Base-by-base conservation (phyloP, 1,140 invertebrate genomes). In the Brachionus sp. region DNA sequence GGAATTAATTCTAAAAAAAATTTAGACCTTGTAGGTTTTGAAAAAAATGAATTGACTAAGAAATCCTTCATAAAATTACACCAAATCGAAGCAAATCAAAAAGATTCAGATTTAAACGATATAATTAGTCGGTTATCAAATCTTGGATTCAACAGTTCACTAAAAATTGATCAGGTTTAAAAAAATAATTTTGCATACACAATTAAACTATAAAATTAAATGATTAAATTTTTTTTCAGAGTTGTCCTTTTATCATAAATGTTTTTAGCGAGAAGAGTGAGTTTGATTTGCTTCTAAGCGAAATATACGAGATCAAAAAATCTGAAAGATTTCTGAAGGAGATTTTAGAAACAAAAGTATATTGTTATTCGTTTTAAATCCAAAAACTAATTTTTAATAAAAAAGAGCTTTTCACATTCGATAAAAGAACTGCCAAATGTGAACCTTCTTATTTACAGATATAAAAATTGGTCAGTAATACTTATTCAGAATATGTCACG, bases 1-100 rank as follows among this genome's bases (percentile, higher is more conserved):
- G 1, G 29, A 29, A 16, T 50, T 0, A 5, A 16, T 13, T n/a
- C 16, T n/a, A 50, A 50, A 5, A 50, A n/a, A n/a, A n/a, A 50
- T 5, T n/a, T 39, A 70, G 75, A 78, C 25, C 6, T 53, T 6
- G 77, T 80, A 35, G 77, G 77, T 19, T 80, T 80, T 9, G 39
- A 62, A 35, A 80, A 62, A 66, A 66, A 80, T 42, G 77, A 80
- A 25, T 23, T 80, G 29, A 80, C 77, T 3, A 80, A 62, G 62
- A 33, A 80, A 19, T 50, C 19, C 2, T 80, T 80, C 33, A 39
- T 80, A 62, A 10, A 80, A 29, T 25, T 80, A 44, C 39, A 62
- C 29, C 10, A 23, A 7, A 80, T 80, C 7, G 50, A 80, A 19
- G 77, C 77, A 5, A 37, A 80, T 23, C 9, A 25, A 42, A 19